These are phyloP conservation scores for Huso huso DNA, from an alignment of 2,797 vertebrate genomes.

Conservation along the genomic window DNA sequence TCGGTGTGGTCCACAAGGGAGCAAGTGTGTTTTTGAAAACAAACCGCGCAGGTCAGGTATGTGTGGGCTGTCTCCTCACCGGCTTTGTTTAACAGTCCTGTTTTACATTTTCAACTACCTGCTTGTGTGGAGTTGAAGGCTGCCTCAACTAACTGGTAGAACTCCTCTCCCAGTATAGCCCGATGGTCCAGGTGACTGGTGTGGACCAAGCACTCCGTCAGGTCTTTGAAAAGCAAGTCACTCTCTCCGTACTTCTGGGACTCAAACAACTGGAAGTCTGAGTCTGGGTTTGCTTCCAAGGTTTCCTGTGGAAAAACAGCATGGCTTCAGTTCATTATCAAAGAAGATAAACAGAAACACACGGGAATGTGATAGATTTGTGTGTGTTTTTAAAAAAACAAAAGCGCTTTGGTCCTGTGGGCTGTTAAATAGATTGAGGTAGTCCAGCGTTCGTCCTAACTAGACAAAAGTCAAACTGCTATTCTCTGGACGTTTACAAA, in stretches of 20 bases:
- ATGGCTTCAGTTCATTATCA: no score
- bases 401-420: no score
- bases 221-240: conserved; percentile 82
- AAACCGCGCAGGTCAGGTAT: not conserved
- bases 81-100: no score
- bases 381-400: no score
- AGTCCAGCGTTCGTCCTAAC: no score
- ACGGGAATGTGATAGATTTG: no score
- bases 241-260: conserved; percentile 71
- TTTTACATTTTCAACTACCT: conserved; percentile 45
- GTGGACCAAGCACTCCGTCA: conserved; percentile 64
- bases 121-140: conserved; percentile 77
- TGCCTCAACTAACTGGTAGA: conserved; percentile 56
- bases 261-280: conserved; percentile 70
- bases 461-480: no score
- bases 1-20: not conserved
- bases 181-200: conserved; percentile 64
- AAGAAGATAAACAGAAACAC: no score
- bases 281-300: conserved; percentile 43
- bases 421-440: no score
- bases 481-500: no score
- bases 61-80: not conserved
- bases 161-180: conserved; percentile 68
- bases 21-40: conserved; percentile 2
- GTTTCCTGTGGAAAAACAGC: conserved; percentile 56